A percentile compares a stretch with the other conserved stretches of the same genome.
Evolutionary conservation across 2,797 vertebrate species (phyloP).

Genomic region (Anisognathus igniventris): DNA sequence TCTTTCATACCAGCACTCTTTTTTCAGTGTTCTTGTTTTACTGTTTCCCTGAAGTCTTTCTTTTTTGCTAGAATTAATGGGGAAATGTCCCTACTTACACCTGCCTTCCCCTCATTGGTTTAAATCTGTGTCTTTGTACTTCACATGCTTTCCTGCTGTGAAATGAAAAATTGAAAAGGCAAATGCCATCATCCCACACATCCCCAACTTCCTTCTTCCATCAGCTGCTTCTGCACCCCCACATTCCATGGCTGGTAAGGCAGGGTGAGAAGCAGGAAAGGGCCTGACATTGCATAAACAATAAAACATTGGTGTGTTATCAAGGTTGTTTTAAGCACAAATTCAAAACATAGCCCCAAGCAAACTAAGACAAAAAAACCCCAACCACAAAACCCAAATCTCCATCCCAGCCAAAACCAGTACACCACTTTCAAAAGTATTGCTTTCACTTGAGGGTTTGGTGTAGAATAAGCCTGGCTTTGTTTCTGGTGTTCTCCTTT

Average conservation of each 20-base stretch:
- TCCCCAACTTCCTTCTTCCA: neutral
- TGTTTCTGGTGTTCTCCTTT: neutral
- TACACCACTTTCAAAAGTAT: neutral
- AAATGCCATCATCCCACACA: rapidly evolving
- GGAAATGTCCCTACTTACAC: neutral
- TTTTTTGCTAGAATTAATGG: neutral
- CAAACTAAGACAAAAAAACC: neutral
- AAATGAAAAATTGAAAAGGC: neutral
- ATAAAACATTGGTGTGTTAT: neutral
- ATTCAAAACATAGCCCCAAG: neutral
- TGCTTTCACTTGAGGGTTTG: neutral
- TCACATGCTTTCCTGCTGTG: neutral
- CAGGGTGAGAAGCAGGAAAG: neutral
- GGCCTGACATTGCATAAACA: neutral
- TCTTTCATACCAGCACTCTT: neutral
- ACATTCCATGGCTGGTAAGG: rapidly evolving
- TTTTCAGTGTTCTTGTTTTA: neutral
- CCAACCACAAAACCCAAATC: neutral
- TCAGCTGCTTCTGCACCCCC: neutral
- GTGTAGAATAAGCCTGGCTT: neutral
- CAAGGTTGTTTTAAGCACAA: neutral
- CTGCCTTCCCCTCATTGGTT: neutral
- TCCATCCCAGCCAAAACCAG: neutral
- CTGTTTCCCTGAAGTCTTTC: neutral
- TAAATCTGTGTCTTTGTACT: neutral